Evolutionary conservation across 2,113 vertebrate species (phyloP).

Genomic region (Salvelinus alpinus): DNA sequence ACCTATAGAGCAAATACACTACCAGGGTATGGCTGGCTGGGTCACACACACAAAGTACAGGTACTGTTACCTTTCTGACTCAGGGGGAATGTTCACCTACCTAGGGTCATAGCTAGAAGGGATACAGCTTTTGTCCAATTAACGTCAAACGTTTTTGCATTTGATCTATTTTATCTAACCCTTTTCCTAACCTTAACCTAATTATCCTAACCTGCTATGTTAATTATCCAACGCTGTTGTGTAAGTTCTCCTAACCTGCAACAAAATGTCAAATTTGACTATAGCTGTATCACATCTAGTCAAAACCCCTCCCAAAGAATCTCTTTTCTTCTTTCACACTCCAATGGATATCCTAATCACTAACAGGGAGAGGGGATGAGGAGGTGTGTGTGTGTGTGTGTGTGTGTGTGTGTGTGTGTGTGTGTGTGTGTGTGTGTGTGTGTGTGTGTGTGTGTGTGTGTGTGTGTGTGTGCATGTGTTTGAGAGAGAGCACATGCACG

Average conservation of each 20-base stretch:
- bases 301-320: not conserved
- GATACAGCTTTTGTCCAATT: no score
- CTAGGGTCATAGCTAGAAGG: no score
- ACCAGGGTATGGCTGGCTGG: not conserved
- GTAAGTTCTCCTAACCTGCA: no score
- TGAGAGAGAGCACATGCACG: not conserved
- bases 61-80: not conserved
- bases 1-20: no score
- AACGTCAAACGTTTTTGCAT: no score
- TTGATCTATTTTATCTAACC: no score
- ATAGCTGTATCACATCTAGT: no score
- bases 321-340: constrained; percentile 4
- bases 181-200: no score
- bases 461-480: not conserved
- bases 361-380: not conserved
- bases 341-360: not conserved
- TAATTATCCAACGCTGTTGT: no score
- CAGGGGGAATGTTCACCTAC: not conserved
- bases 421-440: not conserved
- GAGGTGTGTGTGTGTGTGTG: not conserved
- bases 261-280: no score
- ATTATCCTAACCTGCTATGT: no score
- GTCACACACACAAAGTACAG: not conserved
- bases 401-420: not conserved
- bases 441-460: not conserved